Evolutionary conservation across 2,888 invertebrate genomes (phyloP).

Genomic region (Lasius fuliginosus): DNA sequence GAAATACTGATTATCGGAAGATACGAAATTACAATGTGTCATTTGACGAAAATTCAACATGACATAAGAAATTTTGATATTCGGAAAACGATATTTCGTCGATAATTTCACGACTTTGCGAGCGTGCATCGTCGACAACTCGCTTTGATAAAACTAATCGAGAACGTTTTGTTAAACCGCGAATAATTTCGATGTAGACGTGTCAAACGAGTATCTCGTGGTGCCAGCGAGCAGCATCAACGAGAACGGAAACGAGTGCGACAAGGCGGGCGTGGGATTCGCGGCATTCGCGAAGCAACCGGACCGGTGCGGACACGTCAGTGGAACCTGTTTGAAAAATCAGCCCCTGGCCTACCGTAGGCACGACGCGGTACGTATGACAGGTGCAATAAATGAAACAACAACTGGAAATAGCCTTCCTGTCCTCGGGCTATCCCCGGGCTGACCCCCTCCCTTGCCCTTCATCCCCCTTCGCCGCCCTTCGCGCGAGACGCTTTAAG

Average conservation of each 20-base stretch:
- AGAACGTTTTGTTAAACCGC: background rate
- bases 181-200: constrained; percentile 30
- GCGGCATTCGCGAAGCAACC: constrained; percentile 87
- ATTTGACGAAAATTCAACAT: background rate
- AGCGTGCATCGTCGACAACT: background rate
- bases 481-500: constrained; percentile 47
- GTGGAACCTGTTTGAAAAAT: constrained; percentile 86
- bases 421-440: constrained; percentile 36
- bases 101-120: background rate
- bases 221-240: constrained; percentile 83
- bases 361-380: constrained; percentile 83
- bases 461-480: background rate
- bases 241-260: constrained; percentile 86
- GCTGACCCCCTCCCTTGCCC: background rate
- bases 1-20: background rate
- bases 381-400: constrained; percentile 59
- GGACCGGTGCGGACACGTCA: constrained; percentile 84
- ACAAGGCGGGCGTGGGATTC: constrained; percentile 87
- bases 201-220: constrained; percentile 85
- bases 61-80: background rate
- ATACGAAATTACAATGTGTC: background rate
- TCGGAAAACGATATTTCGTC: background rate
- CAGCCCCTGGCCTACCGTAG: constrained; percentile 87
- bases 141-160: background rate
- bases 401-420: constrained; percentile 50